Percentiles rank a stretch among this genome's conserved stretches.
These are phyloP conservation scores for Phyllotreta cruciferae DNA, from an alignment of 2,888 invertebrate genomes.

Conservation along the genomic window DNA sequence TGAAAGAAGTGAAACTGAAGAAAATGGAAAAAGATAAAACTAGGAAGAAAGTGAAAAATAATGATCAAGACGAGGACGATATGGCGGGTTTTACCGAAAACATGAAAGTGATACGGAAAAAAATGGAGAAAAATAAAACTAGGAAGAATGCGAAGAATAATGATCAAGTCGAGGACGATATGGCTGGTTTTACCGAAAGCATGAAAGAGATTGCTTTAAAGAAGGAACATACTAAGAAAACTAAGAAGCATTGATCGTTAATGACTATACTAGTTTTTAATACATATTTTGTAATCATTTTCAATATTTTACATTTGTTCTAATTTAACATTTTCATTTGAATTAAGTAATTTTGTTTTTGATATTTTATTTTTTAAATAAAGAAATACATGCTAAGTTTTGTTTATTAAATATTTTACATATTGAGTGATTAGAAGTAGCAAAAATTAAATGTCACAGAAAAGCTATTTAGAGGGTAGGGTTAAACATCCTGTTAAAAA, in stretches of 20 bases:
- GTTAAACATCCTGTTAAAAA: slow-evolving; percentile 26
- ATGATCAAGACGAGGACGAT: not conserved
- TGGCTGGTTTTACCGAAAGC: slow-evolving; percentile 42
- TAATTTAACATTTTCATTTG: no score
- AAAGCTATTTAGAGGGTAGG: slow-evolving; percentile 31
- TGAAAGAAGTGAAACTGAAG: slow-evolving; percentile 16
- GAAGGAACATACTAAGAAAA: slow-evolving; percentile 24
- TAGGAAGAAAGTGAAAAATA: slow-evolving; percentile 7
- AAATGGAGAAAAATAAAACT: slow-evolving; percentile 4
- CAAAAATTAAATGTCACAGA: slow-evolving; percentile 31
- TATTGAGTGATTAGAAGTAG: slow-evolving; percentile 31
- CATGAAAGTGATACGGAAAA: slow-evolving; percentile 4
- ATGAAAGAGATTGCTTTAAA: slow-evolving; percentile 45
- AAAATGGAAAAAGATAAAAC: slow-evolving; percentile 37
- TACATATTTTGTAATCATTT: not conserved
- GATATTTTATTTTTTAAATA: no score
- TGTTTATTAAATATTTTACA: not conserved
- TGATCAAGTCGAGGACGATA: slow-evolving; percentile 21
- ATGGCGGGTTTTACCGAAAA: slow-evolving; percentile 11
- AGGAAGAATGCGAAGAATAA: slow-evolving; percentile 16
- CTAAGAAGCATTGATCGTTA: not conserved
- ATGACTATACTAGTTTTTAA: not conserved
- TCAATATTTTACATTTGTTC: no score
- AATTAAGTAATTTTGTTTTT: no score
- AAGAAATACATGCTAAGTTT: not conserved